Conservation (phyloP, 2,888 invertebrate species). For the Melanotus villosus region DNA sequence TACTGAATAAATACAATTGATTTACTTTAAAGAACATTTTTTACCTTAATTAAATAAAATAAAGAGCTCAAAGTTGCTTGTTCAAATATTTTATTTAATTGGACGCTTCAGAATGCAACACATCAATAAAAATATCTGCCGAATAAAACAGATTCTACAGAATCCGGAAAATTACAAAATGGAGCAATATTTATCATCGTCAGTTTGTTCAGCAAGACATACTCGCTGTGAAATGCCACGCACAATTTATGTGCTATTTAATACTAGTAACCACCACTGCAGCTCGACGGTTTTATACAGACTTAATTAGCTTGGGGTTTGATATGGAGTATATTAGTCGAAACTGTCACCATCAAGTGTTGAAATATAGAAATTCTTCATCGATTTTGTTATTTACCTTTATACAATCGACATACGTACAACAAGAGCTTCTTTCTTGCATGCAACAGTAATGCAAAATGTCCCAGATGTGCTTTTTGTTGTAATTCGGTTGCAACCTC, state of each 20-base stretch:
- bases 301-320: slow-evolving; percentile 3
- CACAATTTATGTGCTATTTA: slow-evolving; percentile 15
- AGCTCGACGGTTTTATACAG: slow-evolving; percentile 1
- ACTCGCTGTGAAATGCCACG: slow-evolving; percentile 9
- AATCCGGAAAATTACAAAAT: slow-evolving; percentile 10
- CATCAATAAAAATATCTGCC: too few species aligned
- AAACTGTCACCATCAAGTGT: neutral
- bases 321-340: neutral
- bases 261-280: slow-evolving; percentile 15
- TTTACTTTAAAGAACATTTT: too few species aligned
- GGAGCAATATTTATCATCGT: slow-evolving; percentile 4
- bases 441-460: neutral
- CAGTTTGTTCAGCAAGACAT: slow-evolving; percentile 2
- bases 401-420: too few species aligned
- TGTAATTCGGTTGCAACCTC: neutral
- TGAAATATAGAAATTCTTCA: too few species aligned
- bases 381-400: neutral
- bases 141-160: neutral
- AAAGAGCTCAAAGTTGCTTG: too few species aligned
- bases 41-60: too few species aligned
- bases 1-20: too few species aligned
- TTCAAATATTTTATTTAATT: too few species aligned
- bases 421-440: neutral
- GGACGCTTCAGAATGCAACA: too few species aligned
- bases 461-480: neutral